phyloP scores from a whole-genome alignment of 2,113 vertebrate species.

The Cisticola juncidis region DNA sequence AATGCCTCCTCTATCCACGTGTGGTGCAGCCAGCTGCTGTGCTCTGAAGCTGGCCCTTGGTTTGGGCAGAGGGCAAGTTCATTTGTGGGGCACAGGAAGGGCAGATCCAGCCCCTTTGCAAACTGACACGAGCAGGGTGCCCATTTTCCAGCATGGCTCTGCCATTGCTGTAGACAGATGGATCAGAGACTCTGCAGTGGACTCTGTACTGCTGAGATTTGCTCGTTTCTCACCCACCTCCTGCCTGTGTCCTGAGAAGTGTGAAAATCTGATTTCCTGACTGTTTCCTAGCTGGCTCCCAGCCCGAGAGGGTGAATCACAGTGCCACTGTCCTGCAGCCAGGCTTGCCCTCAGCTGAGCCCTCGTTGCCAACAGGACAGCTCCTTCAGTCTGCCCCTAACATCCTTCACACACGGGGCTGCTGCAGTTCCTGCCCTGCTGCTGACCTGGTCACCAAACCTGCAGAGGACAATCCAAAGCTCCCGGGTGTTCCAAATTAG shows the following conservation, averaged over 20 bases:
- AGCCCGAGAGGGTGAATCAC: not conserved
- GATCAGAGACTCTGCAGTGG: not conserved
- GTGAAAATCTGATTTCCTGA: not conserved
- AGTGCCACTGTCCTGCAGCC: not conserved
- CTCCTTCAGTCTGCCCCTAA: rapidly evolving
- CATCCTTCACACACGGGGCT: not conserved
- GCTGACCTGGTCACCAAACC: not conserved
- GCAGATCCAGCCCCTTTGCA: not conserved
- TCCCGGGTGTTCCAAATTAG: not conserved
- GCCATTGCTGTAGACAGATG: not conserved
- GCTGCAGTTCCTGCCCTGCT: not conserved
- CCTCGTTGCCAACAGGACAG: rapidly evolving
- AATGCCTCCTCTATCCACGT: not conserved
- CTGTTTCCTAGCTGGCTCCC: not conserved
- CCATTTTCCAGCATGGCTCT: not conserved
- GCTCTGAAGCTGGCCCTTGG: not conserved
- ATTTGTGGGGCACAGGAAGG: not conserved
- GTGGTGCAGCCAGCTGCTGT: not conserved
- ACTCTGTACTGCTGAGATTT: not conserved
- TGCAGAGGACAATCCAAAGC: not conserved
- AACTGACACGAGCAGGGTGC: not conserved
- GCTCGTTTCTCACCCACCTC: not conserved
- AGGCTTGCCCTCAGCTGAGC: not conserved
- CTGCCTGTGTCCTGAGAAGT: not conserved
- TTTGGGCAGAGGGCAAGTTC: not conserved